Conservation (phyloP, 2,113 vertebrate species). For the Connochaetes taurinus region DNA sequence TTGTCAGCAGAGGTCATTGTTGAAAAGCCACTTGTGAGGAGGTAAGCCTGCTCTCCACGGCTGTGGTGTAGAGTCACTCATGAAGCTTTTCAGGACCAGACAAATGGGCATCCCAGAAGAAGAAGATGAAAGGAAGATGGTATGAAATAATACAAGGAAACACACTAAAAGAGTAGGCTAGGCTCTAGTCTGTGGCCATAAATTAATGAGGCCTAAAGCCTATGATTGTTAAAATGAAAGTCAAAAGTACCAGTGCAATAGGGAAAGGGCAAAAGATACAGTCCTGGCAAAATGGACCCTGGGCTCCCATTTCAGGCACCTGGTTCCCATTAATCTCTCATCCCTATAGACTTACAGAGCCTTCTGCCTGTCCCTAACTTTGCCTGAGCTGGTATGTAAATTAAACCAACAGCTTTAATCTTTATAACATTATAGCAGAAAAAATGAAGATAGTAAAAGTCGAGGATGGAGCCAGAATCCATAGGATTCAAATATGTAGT, state of each 20-base stretch:
- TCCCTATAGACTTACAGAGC: constrained; percentile 77
- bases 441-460: constrained; percentile 50
- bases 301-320: constrained; percentile 78
- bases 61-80: background rate
- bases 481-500: constrained; percentile 40
- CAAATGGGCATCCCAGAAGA: background rate
- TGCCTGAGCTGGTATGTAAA: constrained; percentile 83
- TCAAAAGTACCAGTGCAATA: constrained; percentile 7
- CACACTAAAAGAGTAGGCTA: background rate
- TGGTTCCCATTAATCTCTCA: constrained; percentile 73
- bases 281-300: constrained; percentile 34
- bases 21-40: background rate
- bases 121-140: background rate
- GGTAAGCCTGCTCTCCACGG: background rate
- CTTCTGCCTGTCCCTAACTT: constrained; percentile 49
- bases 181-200: background rate
- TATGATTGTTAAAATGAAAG: constrained; percentile 45
- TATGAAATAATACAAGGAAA: background rate
- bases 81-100: background rate
- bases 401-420: constrained; percentile 85
- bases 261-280: constrained; percentile 52
- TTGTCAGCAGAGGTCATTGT: background rate
- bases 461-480: constrained; percentile 23
- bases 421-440: constrained; percentile 84
- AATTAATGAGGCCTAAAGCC: constrained; percentile 23